Conservation (phyloP, 1,140 invertebrate genomes). For the Aphelenchoides besseyi region DNA sequence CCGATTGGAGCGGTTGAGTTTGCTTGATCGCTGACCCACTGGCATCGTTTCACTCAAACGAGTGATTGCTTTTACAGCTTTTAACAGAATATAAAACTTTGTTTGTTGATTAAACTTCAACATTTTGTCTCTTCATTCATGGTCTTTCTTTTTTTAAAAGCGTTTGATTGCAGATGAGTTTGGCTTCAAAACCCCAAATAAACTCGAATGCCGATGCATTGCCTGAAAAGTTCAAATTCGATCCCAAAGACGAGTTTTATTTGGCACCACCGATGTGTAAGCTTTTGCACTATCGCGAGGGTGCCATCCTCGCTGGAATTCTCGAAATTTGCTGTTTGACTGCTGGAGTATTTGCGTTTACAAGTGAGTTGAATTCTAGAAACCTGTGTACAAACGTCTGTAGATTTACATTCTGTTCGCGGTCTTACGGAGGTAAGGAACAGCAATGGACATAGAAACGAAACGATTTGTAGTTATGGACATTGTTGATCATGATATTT, state of each 20-base stretch:
- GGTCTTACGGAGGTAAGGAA: slow-evolving; percentile 33
- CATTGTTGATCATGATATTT: slow-evolving; percentile 12
- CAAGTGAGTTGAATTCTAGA: slow-evolving; percentile 49
- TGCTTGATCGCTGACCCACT: not conserved
- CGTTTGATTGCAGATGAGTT: not conserved
- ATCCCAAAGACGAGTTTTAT: slow-evolving; percentile 53
- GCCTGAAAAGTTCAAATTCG: slow-evolving; percentile 43
- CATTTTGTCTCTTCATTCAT: not conserved
- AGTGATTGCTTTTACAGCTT: not conserved
- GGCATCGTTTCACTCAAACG: not conserved
- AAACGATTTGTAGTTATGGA: too few species aligned
- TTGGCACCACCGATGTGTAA: slow-evolving; percentile 50
- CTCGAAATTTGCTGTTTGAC: slow-evolving; percentile 41
- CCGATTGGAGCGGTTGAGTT: not conserved
- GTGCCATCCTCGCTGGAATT: slow-evolving; percentile 50
- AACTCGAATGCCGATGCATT: not conserved
- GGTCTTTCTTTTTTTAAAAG: not conserved
- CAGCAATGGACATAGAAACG: too few species aligned
- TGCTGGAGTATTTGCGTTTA: slow-evolving; percentile 30
- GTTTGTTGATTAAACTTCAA: not conserved
- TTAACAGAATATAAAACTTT: too few species aligned
- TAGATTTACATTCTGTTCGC: slow-evolving; percentile 33
- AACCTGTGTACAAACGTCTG: too few species aligned
- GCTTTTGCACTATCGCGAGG: slow-evolving; percentile 54
- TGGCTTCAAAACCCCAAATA: not conserved